A percentile compares a stretch with the other conserved stretches of the same genome.
phyloP scores from a whole-genome alignment of 1,140 invertebrate genomes.

The Lordiphosa collinella region DNA sequence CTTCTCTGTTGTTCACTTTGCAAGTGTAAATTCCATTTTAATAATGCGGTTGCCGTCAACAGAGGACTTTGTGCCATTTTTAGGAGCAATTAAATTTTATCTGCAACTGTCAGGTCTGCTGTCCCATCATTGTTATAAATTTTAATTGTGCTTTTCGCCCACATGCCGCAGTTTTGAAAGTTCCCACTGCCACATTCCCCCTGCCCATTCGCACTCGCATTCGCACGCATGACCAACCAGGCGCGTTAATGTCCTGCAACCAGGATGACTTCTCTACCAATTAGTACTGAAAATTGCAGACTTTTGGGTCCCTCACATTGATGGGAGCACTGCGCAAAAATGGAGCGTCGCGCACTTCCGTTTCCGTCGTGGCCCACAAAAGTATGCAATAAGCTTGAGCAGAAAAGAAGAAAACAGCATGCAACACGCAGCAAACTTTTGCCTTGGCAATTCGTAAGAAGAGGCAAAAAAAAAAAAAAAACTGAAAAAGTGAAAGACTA shows the following conservation, averaged over 20 bases:
- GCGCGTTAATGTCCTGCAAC: slow-evolving; percentile 54
- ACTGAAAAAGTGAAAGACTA: neutral
- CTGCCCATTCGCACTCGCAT: slow-evolving; percentile 21
- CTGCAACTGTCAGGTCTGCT: slow-evolving; percentile 51
- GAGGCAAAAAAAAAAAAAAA: slow-evolving; percentile 21
- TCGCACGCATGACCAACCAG: slow-evolving; percentile 35
- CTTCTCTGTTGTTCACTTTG: neutral
- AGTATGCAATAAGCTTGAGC: slow-evolving; percentile 51
- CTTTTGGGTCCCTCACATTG: slow-evolving; percentile 26
- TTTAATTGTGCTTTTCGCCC: slow-evolving; percentile 50
- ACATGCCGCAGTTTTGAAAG: slow-evolving; percentile 14
- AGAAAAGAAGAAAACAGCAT: slow-evolving; percentile 21
- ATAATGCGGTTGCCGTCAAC: slow-evolving; percentile 40
- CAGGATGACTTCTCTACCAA: slow-evolving; percentile 44
- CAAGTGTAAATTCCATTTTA: slow-evolving; percentile 61
- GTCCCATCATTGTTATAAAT: slow-evolving; percentile 61
- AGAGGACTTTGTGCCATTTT: slow-evolving; percentile 26
- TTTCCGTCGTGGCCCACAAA: slow-evolving; percentile 16
- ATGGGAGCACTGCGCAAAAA: slow-evolving; percentile 47
- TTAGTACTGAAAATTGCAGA: slow-evolving; percentile 40
- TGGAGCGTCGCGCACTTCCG: slow-evolving; percentile 35
- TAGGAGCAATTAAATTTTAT: slow-evolving; percentile 68
- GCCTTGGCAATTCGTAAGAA: slow-evolving; percentile 24
- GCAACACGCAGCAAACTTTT: slow-evolving; percentile 39
- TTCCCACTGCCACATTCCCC: neutral